Evolutionary conservation across 2,888 invertebrate species (phyloP).

Genomic region (Cheilosia vernalis): DNA sequence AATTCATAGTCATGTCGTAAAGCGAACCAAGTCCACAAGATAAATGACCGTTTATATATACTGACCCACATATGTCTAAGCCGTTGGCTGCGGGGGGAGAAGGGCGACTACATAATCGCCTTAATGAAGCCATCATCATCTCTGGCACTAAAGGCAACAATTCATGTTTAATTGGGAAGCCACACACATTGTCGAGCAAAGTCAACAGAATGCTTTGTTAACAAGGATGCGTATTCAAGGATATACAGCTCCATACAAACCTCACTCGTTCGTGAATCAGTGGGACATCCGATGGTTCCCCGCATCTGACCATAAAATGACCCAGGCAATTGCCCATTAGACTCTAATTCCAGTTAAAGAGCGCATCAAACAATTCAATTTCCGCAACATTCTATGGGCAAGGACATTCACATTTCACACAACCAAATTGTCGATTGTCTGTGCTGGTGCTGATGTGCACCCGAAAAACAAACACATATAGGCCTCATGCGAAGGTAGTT

Average conservation of each 20-base stretch:
- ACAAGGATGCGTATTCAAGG: constrained; percentile 26
- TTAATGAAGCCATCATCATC: constrained; percentile 72
- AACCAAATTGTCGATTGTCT: constrained; percentile 50
- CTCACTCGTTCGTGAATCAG: constrained; percentile 43
- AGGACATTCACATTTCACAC: constrained; percentile 61
- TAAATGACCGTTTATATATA: constrained; percentile 66
- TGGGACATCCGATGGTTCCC: constrained; percentile 54
- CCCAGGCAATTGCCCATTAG: constrained; percentile 76
- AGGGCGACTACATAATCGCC: constrained; percentile 57
- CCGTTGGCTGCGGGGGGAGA: constrained; percentile 29
- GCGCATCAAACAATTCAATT: constrained; percentile 70
- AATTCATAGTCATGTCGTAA: constrained; percentile 71
- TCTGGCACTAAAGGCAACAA: constrained; percentile 65
- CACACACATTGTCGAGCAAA: constrained; percentile 55
- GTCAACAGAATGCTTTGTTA: constrained; percentile 68
- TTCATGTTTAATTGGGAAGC: constrained; percentile 69
- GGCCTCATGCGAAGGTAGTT: constrained; percentile 41
- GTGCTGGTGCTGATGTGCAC: constrained; percentile 43
- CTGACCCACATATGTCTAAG: constrained; percentile 68
- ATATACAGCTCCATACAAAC: constrained; percentile 28
- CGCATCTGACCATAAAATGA: constrained; percentile 76
- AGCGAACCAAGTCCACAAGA: constrained; percentile 57
- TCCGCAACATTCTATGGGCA: constrained; percentile 38
- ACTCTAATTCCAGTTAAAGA: constrained; percentile 62
- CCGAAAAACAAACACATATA: constrained; percentile 55